Evolutionary conservation across 2,888 invertebrate genomes (phyloP).

Genomic region (Sphaerophoria taeniata): DNA sequence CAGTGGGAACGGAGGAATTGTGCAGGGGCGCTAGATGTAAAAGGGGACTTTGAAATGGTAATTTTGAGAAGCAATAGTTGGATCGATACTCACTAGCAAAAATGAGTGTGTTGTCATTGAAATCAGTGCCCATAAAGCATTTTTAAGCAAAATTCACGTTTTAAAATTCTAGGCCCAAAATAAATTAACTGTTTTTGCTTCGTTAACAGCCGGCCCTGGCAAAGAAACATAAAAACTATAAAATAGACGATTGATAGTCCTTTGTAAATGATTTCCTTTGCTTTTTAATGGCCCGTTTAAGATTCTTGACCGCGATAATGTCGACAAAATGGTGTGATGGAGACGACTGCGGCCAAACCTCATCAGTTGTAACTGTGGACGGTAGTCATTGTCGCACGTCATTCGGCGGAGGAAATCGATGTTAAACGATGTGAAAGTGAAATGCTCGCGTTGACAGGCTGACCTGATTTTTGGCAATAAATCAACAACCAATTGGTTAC

Average conservation of each 20-base stretch:
- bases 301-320: slow-evolving; percentile 64
- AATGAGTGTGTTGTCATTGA: too few relatives aligned
- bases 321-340: not conserved
- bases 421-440: slow-evolving; percentile 63
- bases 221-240: not conserved
- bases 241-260: slow-evolving; percentile 58
- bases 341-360: not conserved
- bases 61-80: too few relatives aligned
- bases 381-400: slow-evolving; percentile 6
- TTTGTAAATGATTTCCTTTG: slow-evolving; percentile 61
- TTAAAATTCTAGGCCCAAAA: not conserved
- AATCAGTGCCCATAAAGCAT: too few relatives aligned
- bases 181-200: too few relatives aligned
- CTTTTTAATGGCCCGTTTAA: slow-evolving; percentile 55
- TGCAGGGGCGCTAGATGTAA: not conserved
- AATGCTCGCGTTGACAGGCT: slow-evolving; percentile 56
- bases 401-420: slow-evolving; percentile 12
- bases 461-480: slow-evolving; percentile 62
- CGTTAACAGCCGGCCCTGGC: not conserved
- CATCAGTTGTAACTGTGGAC: not conserved
- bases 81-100: too few relatives aligned
- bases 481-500: slow-evolving; percentile 55
- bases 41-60: not conserved
- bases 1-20: slow-evolving; percentile 28
- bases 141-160: too few relatives aligned